A percentile compares a stretch with the other conserved stretches of the same genome.
Conservation (phyloP, 2,797 vertebrate species). For the Xyrichtys novacula region DNA sequence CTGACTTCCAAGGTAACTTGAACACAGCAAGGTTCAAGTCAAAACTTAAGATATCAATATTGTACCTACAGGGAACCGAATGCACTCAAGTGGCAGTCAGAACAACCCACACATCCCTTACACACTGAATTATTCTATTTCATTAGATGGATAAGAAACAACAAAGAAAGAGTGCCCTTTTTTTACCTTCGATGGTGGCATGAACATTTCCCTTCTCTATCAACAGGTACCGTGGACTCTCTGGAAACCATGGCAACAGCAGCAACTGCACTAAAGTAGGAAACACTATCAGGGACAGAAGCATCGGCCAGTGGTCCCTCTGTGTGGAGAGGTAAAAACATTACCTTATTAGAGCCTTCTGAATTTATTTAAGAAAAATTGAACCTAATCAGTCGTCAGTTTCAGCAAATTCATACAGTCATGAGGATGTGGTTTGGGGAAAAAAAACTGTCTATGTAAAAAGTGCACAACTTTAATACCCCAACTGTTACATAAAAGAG, state of each 20-base stretch:
- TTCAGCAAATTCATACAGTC: background rate
- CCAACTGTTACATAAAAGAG: too few relatives aligned
- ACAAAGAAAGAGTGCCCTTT: background rate
- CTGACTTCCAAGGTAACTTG: too few relatives aligned
- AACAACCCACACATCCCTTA: too few relatives aligned
- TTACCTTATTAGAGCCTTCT: background rate
- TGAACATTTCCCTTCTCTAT: slow-evolving; percentile 88
- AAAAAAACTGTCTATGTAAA: too few relatives aligned
- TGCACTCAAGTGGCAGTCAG: too few relatives aligned
- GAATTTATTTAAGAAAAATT: background rate
- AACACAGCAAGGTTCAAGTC: background rate
- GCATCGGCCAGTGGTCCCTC: slow-evolving; percentile 91
- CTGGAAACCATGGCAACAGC: slow-evolving; percentile 92
- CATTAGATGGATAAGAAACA: too few relatives aligned
- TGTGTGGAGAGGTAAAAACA: slow-evolving; percentile 64
- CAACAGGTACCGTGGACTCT: slow-evolving; percentile 92
- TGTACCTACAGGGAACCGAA: too few relatives aligned
- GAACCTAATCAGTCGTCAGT: background rate
- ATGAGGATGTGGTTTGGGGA: background rate
- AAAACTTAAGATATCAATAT: background rate
- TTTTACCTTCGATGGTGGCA: slow-evolving; percentile 86
- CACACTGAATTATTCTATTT: too few relatives aligned
- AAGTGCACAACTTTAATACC: too few relatives aligned
- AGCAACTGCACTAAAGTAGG: slow-evolving; percentile 88
- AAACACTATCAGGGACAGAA: slow-evolving; percentile 86